These are phyloP conservation scores for Megalopta genalis DNA, from an alignment of 1,140 invertebrate species.

Conservation along the genomic window DNA sequence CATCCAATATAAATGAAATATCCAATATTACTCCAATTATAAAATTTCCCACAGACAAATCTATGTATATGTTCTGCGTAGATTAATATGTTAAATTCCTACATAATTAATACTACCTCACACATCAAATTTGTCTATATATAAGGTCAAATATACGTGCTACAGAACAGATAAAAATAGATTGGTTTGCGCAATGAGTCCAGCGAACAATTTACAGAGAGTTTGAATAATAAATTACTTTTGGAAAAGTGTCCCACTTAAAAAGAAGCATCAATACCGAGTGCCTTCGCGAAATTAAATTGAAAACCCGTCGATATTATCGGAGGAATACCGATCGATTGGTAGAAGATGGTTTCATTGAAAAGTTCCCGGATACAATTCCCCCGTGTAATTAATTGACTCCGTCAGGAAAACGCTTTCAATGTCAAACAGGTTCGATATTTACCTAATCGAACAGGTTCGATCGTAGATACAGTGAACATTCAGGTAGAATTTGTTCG, in stretches of 20 bases:
- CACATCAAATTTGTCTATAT: background rate
- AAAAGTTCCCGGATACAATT: background rate
- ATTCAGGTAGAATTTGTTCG: constrained; percentile 74
- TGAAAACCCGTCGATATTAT: background rate
- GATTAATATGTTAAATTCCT: background rate
- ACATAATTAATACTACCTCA: too few species aligned
- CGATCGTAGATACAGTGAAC: constrained; percentile 84
- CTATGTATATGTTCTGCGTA: background rate
- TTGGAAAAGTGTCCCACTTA: constrained; percentile 35
- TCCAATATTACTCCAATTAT: background rate
- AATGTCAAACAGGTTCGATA: constrained; percentile 61
- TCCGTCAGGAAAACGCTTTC: constrained; percentile 39
- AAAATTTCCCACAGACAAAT: background rate
- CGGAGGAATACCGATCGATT: too few species aligned
- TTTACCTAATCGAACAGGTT: constrained; percentile 84
- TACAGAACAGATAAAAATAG: background rate
- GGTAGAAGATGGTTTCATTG: background rate
- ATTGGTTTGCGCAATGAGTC: background rate
- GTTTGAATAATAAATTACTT: background rate
- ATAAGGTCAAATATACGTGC: too few species aligned
- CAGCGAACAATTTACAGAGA: too few species aligned
- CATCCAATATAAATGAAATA: background rate
- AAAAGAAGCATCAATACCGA: background rate
- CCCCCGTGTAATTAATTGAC: background rate
- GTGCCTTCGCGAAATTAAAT: background rate